These are phyloP conservation scores for Tricholaema leucomelas DNA, from an alignment of 2,113 vertebrate genomes.

Conservation along the genomic window DNA sequence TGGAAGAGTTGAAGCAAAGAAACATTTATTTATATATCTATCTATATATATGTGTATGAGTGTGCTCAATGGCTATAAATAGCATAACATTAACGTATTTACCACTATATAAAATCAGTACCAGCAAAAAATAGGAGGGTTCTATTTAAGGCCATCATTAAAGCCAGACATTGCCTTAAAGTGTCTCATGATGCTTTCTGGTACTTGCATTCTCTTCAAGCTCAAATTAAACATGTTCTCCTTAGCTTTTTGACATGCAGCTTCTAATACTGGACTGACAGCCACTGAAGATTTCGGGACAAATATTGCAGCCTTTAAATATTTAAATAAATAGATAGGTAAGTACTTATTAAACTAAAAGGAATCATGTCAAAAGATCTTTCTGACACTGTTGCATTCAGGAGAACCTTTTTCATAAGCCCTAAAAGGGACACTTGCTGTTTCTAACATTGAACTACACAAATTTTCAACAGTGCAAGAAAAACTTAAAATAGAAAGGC, in stretches of 20 bases:
- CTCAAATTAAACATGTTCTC: not conserved
- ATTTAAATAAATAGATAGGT: not conserved
- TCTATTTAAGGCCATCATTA: not conserved
- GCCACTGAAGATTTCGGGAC: not conserved
- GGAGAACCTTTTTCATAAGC: not conserved
- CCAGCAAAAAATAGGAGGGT: not conserved
- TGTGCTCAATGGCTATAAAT: not conserved
- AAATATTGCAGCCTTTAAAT: not conserved
- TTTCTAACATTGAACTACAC: not conserved
- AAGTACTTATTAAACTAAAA: not conserved
- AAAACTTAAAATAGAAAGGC: rapidly evolving
- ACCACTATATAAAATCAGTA: not conserved
- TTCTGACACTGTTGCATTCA: not conserved
- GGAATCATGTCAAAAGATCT: not conserved
- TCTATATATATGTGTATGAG: not conserved
- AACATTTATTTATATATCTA: not conserved
- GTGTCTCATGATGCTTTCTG: not conserved
- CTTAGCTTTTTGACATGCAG: not conserved
- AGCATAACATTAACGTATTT: not conserved
- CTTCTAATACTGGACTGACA: not conserved
- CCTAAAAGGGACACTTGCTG: not conserved
- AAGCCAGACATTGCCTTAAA: not conserved
- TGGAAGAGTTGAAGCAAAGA: not conserved
- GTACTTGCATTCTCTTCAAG: not conserved
- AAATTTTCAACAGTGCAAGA: not conserved